Conservation (phyloP, 2,113 vertebrate species). For the Malaclemys terrapin region DNA sequence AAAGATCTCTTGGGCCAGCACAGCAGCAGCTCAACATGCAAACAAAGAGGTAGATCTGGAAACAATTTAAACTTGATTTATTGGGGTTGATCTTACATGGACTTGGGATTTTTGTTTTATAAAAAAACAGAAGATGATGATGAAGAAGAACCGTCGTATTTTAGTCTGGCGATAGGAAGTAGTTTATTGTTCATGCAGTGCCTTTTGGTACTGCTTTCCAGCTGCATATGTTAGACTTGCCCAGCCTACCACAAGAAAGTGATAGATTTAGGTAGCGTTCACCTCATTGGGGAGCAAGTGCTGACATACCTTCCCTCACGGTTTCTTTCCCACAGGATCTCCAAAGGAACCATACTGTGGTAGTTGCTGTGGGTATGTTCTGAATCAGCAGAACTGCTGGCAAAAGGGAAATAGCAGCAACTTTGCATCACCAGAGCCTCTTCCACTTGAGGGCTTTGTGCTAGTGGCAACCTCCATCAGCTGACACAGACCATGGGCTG, state of each 20-base stretch:
- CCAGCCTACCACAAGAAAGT: constrained; percentile 20
- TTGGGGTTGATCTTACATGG: neutral
- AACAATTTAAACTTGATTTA: constrained; percentile 46
- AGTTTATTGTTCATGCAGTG: neutral
- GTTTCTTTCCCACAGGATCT: constrained; percentile 34
- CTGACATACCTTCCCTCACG: constrained; percentile 33
- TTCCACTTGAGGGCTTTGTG: constrained; percentile 69
- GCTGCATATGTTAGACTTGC: accelerated
- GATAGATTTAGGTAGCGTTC: neutral
- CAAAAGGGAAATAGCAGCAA: constrained; percentile 70
- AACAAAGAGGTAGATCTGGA: constrained; percentile 44
- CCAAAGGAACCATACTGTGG: constrained; percentile 40
- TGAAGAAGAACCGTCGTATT: neutral
- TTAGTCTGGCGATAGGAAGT: neutral
- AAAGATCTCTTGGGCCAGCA: neutral
- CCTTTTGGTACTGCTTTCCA: neutral
- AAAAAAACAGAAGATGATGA: neutral
- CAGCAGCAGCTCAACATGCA: neutral
- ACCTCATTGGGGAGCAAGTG: neutral
- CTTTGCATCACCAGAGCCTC: constrained; percentile 70
- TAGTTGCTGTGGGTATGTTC: constrained; percentile 59
- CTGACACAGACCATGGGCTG: neutral
- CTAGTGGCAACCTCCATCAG: constrained; percentile 68
- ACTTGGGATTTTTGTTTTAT: neutral
- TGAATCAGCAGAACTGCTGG: constrained; percentile 66